phyloP scores from a whole-genome alignment of 2,888 invertebrate species.

The Drosophila paucipuncta region DNA sequence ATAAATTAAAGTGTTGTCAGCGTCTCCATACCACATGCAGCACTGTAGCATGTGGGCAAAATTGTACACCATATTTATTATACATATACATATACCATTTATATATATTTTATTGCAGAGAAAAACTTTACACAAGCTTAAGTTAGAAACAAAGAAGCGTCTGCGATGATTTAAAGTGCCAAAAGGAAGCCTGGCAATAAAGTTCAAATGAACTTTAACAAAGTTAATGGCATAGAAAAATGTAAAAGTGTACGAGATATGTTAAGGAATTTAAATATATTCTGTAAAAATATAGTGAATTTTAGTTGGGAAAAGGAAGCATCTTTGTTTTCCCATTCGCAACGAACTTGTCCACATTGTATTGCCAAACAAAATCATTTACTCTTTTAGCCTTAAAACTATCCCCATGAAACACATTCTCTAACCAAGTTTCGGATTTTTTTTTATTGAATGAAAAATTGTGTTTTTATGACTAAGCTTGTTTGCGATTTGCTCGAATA shows the following conservation, averaged over 20 bases:
- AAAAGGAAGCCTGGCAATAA: not conserved
- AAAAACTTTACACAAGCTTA: conserved; percentile 9
- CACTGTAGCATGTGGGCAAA: conserved; percentile 44
- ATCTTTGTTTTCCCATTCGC: not conserved
- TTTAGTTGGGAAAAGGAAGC: not conserved
- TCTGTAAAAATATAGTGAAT: not conserved
- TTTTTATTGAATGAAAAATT: conserved; percentile 15
- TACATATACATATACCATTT: conserved; percentile 23
- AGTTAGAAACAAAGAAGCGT: not conserved
- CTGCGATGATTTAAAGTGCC: not conserved
- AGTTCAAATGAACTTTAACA: not conserved
- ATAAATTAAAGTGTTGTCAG: conserved; percentile 73
- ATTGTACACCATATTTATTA: conserved; percentile 72
- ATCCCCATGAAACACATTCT: not conserved
- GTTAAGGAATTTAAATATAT: not conserved
- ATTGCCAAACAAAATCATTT: not conserved
- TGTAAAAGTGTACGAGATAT: not conserved
- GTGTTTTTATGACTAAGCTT: conserved; percentile 17
- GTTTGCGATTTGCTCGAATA: conserved; percentile 18
- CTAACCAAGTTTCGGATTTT: conserved; percentile 1
- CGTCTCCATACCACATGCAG: conserved; percentile 55
- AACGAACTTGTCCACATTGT: not conserved
- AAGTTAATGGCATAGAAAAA: not conserved
- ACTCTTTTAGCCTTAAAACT: conserved; percentile 2
- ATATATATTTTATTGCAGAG: conserved; percentile 42